Evolutionary conservation across 2,797 vertebrate genomes (phyloP).

Genomic region (Clarias platycephalus): DNA sequence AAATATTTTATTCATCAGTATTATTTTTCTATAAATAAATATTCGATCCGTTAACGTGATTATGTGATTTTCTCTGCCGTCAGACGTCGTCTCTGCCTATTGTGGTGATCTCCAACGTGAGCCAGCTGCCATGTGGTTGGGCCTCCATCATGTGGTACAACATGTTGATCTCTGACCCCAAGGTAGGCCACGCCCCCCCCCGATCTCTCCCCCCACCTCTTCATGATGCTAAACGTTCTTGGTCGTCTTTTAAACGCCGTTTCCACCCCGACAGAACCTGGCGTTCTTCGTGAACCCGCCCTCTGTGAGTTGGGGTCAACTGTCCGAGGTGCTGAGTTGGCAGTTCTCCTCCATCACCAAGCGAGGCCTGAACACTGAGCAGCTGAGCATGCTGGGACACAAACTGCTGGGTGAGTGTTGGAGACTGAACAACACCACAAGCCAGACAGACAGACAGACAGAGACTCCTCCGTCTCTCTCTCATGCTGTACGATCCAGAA

Average conservation of each 20-base stretch:
- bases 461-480: neutral
- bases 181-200: constrained; percentile 69
- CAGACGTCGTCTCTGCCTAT: constrained; percentile 89
- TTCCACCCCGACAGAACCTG: constrained; percentile 78
- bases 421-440: neutral
- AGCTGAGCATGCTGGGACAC: constrained; percentile 92
- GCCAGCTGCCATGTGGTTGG: constrained; percentile 96
- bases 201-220: neutral
- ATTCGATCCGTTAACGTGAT: neutral
- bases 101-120: constrained; percentile 96
- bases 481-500: neutral
- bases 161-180: constrained; percentile 89
- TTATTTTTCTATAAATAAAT: neutral
- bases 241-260: neutral
- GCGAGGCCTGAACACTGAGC: constrained; percentile 88
- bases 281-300: constrained; percentile 91
- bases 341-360: constrained; percentile 97
- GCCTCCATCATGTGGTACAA: constrained; percentile 99
- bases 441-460: neutral
- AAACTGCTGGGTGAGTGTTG: constrained; percentile 85
- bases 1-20: neutral
- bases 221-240: neutral
- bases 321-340: constrained; percentile 94
- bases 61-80: neutral
- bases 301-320: constrained; percentile 82